Evolutionary conservation across 1,140 invertebrate species (phyloP), one percentile per base, ranked within the genome.

Genomic region (Panagrolaimus sp.): DNA sequence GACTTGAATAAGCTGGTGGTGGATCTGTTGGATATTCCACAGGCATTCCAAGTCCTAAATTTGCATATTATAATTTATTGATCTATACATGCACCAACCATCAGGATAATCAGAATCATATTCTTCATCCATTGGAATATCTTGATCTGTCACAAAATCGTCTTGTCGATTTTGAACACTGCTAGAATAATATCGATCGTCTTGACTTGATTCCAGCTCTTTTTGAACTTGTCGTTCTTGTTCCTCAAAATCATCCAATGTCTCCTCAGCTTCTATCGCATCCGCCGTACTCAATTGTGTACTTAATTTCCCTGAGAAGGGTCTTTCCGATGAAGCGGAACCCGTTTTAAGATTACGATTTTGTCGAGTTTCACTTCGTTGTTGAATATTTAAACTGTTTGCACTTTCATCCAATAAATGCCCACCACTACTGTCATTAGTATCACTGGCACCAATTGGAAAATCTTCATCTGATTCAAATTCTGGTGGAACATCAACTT

Each of bases 141-240:
- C 52, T 12, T 58, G 52, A 8, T 58, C 21, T 21, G 10, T 21
- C 4, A 58, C 4, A 4, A 58, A 17, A 24, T 26, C 28, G 52
- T 58, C 52, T 28, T 58, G 14, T 24, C 52, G 52, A 58, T 58
- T 58, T 8, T 58, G 52, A 58, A 58, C 28, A 58, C 52, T 58
- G 5, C 21, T 58, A 5, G 21, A 21, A 21, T 26, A 28, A 21
- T 58, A 21, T 12, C 52, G 21, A 58, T 28, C 28, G 28, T 58
- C 28, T 21, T 58, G 21, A 58, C 52, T 58, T 26, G 10, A 28
- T 28, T 58, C 52, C 15, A 58, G 21, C 5, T 58, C 52, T 28
- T 28, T 5, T 21, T 58, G 52, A 0, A 58, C 17, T 14, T 58
- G 52, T 58, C 52, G 14, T 24, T 58, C 52, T 21, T 58, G 21